Evolutionary conservation across 2,113 vertebrate genomes (phyloP), one percentile per base, ranked within the genome.

Genomic region (Carlito syrichta): DNA sequence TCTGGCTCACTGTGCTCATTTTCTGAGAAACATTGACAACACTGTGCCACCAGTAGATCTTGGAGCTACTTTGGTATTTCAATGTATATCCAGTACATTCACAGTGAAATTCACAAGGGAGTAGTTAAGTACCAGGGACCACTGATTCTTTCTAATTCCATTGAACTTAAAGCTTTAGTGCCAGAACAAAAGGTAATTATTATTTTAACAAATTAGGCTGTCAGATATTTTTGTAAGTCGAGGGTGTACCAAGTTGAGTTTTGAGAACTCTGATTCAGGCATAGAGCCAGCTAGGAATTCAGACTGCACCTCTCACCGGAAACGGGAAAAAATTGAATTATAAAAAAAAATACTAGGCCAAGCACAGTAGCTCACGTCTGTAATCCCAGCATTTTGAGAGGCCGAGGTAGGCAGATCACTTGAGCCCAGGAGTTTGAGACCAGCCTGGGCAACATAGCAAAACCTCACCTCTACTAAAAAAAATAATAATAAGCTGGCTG

Each of bases 21-120:
- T 97, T 96, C 97, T 74, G 86, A 96, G 96, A 97, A 97, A 88
- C 8, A 71, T 76, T 83, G 6, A 48, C 35, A 77, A 71, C 32
- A 66, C 63, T 66, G 30, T 35, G 71, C 93, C 38, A 91, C 58
- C 35, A 50, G 23, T 54, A 82, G 87, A 82, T 50, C 82, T 91
- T 82, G 86, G n/a, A 81, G 40, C 14, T 56, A 78, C 71, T 96
- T 93, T 74, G 73, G 74, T 82, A 91, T 95, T 95, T 95, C 76
- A 66, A 5, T 23, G 20, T 86, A 83, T 93, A 43, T 71, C n/a
- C 11, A 93, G 40, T 60, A 30, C 5, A 62, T 38, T 19, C 0
- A 0, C 63, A 52, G 17, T 62, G 77, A 85, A 94, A 93, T 73
- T 97, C 50, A 30, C 43, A 62, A 62, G 35, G 48, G 30, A 58